Base-by-base conservation (phyloP, 2,797 vertebrate species). In the Spheniscus humboldti region DNA sequence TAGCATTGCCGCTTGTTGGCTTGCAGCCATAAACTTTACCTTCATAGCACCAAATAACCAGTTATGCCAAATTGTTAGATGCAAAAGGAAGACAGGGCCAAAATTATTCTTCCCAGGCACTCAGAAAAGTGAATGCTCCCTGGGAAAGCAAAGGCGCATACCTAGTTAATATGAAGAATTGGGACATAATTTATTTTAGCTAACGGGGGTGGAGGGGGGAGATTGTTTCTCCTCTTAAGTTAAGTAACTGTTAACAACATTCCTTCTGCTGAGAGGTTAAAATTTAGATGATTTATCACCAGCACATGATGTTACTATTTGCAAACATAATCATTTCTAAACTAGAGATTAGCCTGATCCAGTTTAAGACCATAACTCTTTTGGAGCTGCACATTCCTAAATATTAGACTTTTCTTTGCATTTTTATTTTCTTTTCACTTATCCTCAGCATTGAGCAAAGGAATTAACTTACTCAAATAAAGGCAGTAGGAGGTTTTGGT, bases 251-350 rank as follows among this genome's bases (percentile, higher is more conserved):
- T 72, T 86, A 94, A 71, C 39, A 89, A 78, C 83, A 77, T 83
- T 88, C 60, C 19, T 88, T 90, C 64, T 83, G 55, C 63, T 83
- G 79, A 90, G 52, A 94, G 30, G 43, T 85, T 89, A 91, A 94
- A 85, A 82, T 92, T 68, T 57, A 62, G n/a, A 39, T 71, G 47
- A 89, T 91, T 95, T 94, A 48, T 95, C 63, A 91, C 33, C 67
- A 94, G 63, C 35, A 82, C 57, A 73, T 73, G 47, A 52, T 0
- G 0, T 68, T 95, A 76, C 18, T 77, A 67, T 95, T 96, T 95
- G 75, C 81, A 92, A 94, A 79, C 60, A 69, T 52, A 85, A 73
- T 91, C 0, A 87, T 91, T 92, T 92, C 75, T 79, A 52, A 92
- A 94, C 47, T 66, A 71, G 64, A 94, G 63, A 91, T 91, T 94